These are phyloP conservation scores for Orchesella cincta DNA, from an alignment of 1,140 invertebrate genomes.

Conservation along the genomic window DNA sequence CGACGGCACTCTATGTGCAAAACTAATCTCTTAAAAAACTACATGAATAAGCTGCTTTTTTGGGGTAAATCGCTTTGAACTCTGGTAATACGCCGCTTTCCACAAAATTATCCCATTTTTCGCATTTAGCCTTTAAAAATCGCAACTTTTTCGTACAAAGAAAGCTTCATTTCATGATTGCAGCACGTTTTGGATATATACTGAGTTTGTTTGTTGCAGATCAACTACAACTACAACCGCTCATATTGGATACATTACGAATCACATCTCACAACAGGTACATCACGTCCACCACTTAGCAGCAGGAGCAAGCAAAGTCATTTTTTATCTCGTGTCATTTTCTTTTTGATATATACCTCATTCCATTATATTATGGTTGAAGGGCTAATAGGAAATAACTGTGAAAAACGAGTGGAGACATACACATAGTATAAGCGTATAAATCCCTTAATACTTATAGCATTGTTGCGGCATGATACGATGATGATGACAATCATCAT, in stretches of 20 bases:
- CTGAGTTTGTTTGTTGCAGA: too few relatives aligned
- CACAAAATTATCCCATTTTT: background rate
- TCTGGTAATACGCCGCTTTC: background rate
- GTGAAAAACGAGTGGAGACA: too few relatives aligned
- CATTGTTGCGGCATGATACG: background rate
- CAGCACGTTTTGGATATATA: too few relatives aligned
- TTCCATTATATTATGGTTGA: background rate
- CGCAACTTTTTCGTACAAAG: background rate
- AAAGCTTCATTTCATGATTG: too few relatives aligned
- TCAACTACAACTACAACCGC: background rate
- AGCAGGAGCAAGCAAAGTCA: background rate
- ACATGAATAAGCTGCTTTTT: too few relatives aligned
- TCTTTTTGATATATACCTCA: background rate
- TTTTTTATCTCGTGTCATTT: background rate
- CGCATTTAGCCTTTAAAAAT: background rate
- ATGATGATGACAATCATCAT: too few relatives aligned
- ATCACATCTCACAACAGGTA: conserved; percentile 11
- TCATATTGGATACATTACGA: background rate
- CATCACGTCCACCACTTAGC: conserved; percentile 2
- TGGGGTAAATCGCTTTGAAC: background rate
- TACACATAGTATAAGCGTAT: too few relatives aligned
- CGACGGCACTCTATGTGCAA: too few relatives aligned
- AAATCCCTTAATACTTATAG: too few relatives aligned
- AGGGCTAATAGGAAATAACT: background rate
- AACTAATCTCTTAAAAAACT: too few relatives aligned